Evolutionary conservation across 2,113 vertebrate genomes (phyloP).

Genomic region (Zootoca vivipara): DNA sequence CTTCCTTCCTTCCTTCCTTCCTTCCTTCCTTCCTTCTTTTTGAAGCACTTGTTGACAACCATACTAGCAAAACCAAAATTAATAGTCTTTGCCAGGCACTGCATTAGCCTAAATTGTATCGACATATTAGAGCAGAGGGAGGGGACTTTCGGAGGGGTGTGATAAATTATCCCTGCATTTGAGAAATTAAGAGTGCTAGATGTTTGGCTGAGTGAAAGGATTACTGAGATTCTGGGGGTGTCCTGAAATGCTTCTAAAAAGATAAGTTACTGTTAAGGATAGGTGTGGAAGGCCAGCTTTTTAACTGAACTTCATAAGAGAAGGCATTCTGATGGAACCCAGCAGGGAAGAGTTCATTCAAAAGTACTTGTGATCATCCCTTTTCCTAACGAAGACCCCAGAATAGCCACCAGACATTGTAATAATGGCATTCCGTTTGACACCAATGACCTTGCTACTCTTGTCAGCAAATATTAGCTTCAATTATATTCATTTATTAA

Average conservation of each 20-base stretch:
- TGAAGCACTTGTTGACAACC: neutral
- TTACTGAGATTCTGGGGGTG: constrained; percentile 17
- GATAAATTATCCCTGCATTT: constrained; percentile 16
- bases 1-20: neutral
- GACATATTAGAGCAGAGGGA: neutral
- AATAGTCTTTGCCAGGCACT: neutral
- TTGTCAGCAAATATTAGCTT: too few relatives aligned
- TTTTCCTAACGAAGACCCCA: too few relatives aligned
- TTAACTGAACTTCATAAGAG: neutral
- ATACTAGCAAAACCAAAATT: neutral
- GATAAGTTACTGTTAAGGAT: neutral
- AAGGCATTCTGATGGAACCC: neutral
- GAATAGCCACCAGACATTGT: too few relatives aligned
- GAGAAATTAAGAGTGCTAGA: constrained; percentile 9
- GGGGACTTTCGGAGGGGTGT: neutral
- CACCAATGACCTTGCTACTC: too few relatives aligned
- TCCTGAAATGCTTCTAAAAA: constrained; percentile 31
- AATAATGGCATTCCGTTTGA: too few relatives aligned
- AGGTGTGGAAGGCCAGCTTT: neutral
- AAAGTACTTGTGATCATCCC: too few relatives aligned
- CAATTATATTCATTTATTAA: too few relatives aligned
- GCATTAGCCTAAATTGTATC: constrained; percentile 24
- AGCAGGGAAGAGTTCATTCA: too few relatives aligned
- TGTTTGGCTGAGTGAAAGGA: constrained; percentile 12
- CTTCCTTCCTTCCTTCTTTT: neutral